Evolutionary conservation across 2,797 vertebrate species (phyloP).

Genomic region (Eulemur rubriventer): DNA sequence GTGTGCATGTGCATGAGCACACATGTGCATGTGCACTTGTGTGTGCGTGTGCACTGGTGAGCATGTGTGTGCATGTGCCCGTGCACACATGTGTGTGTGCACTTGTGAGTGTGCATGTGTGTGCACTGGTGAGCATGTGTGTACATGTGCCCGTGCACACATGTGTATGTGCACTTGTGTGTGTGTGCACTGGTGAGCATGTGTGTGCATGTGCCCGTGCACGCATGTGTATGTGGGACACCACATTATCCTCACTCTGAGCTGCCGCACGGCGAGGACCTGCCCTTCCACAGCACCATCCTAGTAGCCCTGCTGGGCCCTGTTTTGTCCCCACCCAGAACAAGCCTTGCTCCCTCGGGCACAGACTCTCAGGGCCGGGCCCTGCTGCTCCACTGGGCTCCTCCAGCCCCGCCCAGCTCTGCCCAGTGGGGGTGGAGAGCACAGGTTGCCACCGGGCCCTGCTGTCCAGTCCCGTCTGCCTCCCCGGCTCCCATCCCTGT

Average conservation of each 20-base stretch:
- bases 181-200: background rate
- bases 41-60: too few species aligned
- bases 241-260: rapidly evolving
- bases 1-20: rapidly evolving
- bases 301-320: rapidly evolving
- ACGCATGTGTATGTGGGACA: too few species aligned
- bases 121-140: too few species aligned
- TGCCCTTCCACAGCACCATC: rapidly evolving
- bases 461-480: background rate
- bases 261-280: rapidly evolving
- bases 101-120: too few species aligned
- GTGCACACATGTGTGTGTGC: too few species aligned
- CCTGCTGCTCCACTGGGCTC: background rate
- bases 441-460: background rate
- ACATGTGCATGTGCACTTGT: too few species aligned
- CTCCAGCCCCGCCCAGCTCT: too few species aligned
- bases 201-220: rapidly evolving
- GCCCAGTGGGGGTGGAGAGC: background rate
- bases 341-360: background rate
- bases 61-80: too few species aligned
- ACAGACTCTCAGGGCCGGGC: background rate
- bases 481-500: rapidly evolving
- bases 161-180: rapidly evolving
- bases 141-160: rapidly evolving
- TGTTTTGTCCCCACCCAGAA: rapidly evolving